Evolutionary conservation across 2,888 invertebrate species (phyloP).

Genomic region (Agrenia bidenticulata): DNA sequence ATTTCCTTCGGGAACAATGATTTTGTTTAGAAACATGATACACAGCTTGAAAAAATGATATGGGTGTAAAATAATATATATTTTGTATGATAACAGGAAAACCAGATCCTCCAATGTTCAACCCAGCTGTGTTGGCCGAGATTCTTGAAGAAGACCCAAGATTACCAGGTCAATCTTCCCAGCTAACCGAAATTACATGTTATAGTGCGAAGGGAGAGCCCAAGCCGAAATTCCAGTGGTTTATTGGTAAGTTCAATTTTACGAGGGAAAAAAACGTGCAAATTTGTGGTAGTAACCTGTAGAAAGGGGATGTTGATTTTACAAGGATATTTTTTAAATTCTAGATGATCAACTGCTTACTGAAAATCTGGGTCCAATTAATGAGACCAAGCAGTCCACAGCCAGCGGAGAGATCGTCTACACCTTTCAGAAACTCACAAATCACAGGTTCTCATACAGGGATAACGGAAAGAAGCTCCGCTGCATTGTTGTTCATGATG

Average conservation of each 20-base stretch:
- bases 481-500: slow-evolving; percentile 47
- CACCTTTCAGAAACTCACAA: slow-evolving; percentile 42
- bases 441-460: slow-evolving; percentile 39
- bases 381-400: slow-evolving; percentile 19
- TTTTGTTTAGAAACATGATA: no score
- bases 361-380: slow-evolving; percentile 38
- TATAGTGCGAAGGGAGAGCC: slow-evolving; percentile 44
- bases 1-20: no score
- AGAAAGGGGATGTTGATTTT: no score
- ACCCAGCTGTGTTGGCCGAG: slow-evolving; percentile 27
- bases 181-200: slow-evolving; percentile 34
- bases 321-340: slow-evolving; percentile 11
- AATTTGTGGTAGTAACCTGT: slow-evolving; percentile 1
- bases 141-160: slow-evolving; percentile 32
- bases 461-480: slow-evolving; percentile 49
- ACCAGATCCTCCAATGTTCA: slow-evolving; percentile 42
- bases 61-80: no score
- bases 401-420: slow-evolving; percentile 16
- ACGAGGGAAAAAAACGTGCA: background rate
- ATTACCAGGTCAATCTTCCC: slow-evolving; percentile 3
- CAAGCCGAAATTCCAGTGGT: slow-evolving; percentile 50
- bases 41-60: no score
- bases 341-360: slow-evolving; percentile 40
- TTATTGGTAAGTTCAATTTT: slow-evolving; percentile 43
- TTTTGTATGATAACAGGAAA: slow-evolving; percentile 40